These are phyloP conservation scores for Galeruca laticollis DNA, from an alignment of 2,888 invertebrate species.

Conservation along the genomic window DNA sequence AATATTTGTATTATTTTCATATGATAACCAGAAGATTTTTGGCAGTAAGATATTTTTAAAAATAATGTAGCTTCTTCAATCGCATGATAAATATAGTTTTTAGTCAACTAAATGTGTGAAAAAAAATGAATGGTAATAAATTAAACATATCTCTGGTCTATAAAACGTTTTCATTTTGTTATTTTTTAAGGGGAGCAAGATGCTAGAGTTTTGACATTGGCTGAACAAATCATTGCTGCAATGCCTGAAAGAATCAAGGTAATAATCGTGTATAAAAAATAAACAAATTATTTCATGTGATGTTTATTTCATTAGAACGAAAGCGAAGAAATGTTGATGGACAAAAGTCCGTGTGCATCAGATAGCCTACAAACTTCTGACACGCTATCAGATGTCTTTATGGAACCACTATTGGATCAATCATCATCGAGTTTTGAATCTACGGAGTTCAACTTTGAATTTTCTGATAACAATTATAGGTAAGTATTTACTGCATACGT, in stretches of 20 bases:
- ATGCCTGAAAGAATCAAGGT: constrained; percentile 98
- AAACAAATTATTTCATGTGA: constrained; percentile 1
- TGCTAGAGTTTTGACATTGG: constrained; percentile 90
- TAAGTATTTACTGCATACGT: constrained; percentile 54
- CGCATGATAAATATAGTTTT: constrained; percentile 12
- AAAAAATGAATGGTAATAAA: background rate
- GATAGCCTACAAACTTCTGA: constrained; percentile 66
- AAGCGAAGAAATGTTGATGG: constrained; percentile 77
- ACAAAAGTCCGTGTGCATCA: constrained; percentile 71
- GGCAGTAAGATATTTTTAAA: constrained; percentile 21
- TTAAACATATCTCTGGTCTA: background rate
- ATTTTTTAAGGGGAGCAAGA: constrained; percentile 84
- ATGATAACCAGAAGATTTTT: background rate
- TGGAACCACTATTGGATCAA: constrained; percentile 81
- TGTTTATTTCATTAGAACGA: constrained; percentile 72
- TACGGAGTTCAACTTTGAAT: constrained; percentile 83
- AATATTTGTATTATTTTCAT: too few relatives aligned
- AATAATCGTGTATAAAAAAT: constrained; percentile 45
- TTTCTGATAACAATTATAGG: constrained; percentile 86
- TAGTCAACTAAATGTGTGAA: background rate
- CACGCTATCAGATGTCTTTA: constrained; percentile 75
- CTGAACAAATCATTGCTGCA: constrained; percentile 98
- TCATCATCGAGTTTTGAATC: constrained; percentile 74
- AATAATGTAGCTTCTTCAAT: constrained; percentile 15
- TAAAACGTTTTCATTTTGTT: background rate